Base-by-base conservation (phyloP, 2,888 invertebrate genomes). In the Eustalomyia histrio region DNA sequence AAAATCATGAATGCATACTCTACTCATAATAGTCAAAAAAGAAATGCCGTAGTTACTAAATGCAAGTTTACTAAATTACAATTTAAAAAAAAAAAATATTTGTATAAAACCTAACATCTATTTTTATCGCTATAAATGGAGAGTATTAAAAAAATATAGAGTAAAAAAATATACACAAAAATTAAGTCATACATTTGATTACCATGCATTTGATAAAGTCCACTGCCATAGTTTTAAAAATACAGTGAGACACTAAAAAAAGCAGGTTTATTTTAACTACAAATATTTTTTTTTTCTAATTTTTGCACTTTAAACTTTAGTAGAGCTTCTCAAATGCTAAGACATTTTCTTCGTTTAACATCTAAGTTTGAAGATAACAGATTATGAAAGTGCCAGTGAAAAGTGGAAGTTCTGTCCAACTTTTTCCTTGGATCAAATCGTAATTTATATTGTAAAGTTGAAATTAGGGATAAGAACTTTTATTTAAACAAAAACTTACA, bases 291-390 rank as follows among this genome's bases (percentile, higher is more conserved):
- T 65, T 60, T 60, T 33, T 47, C 47, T 35, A 73, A 64, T 69
- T 58, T 72, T 61, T 80, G 80, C 72, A 81, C 81, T 74, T 81
- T 81, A 74, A 78, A 81, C 80, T 81, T 74, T 53, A 35, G 7
- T 7, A 29, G 29, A 29, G 29, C 29, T 29, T 29, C 29, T 29
- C 29, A 3, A 29, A 29, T 29, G 29, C 1, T 29, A 29, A 29
- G 7, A 4, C 29, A 6, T 7, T 29, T 4, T 6, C 7, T 29
- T 29, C 3, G 7, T 29, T 29, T 6, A 29, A 29, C 3, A 29
- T 21, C n/a, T n/a, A n/a, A n/a, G n/a, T n/a, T n/a, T n/a, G n/a
- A n/a, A n/a, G n/a, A n/a, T n/a, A n/a, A n/a, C n/a, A n/a, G n/a
- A n/a, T n/a, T n/a, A n/a, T n/a, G n/a, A n/a, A n/a, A n/a, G n/a